Evolutionary conservation across 2,888 invertebrate genomes (phyloP), one percentile per base, ranked within the genome.

Genomic region (Drosophila nigritarsus): DNA sequence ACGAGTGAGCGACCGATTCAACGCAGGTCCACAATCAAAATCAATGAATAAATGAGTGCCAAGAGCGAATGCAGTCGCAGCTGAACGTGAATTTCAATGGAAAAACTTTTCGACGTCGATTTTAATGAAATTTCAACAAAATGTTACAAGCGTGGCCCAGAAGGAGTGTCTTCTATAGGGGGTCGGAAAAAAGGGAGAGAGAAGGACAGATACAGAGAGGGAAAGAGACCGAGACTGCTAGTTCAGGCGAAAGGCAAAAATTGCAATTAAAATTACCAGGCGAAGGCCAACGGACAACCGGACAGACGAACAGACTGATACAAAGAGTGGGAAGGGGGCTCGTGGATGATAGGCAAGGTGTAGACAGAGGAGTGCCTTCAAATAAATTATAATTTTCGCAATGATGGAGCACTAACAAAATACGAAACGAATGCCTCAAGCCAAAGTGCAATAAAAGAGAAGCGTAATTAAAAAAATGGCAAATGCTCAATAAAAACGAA

Each of bases 121-220:
- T 87, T 87, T 87, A 87, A 87, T 89, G 87, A 87, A 87, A 85
- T 89, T 87, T 81, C 78, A 89, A 87, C 89, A 87, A 89, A 87
- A 84, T 84, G 83, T 74, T 75, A 82, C 75, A 82, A 82, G 74
- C 87, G 81, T 74, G 76, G 68, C 18, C 18, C 38, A 54, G 8
- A 53, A 67, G 61, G 24, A 65, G 56, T 63, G 53, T 58, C 56
- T 48, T 38, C 49, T 27, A 42, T 4, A 30, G 15, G 8, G 7
- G 24, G 8, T 7, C 24, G 15, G 7, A 27, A 24, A 13, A 65
- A 58, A 11, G 20, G 29, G 65, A 45, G 18, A 13, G 6, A 29
- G 27, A 11, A 18, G 38, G 34, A 1, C 40, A 34, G 45, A 3
- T 29, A 13, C 3, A 18, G 15, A 13, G 42, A 11, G n/a, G 9